Conservation (phyloP, 2,888 invertebrate genomes). For the Gibbula magus region DNA sequence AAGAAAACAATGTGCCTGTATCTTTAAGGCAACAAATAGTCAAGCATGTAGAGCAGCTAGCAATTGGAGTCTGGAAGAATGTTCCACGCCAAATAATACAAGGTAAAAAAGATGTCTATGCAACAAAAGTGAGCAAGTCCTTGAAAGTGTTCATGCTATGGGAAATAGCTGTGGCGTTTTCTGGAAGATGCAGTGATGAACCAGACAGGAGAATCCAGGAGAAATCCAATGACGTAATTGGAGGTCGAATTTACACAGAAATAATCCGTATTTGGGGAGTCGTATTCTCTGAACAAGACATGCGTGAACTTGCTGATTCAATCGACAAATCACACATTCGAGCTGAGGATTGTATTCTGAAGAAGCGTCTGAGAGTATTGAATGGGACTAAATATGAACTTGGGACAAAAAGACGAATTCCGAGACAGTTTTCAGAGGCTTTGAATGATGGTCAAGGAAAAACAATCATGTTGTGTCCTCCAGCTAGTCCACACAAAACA, state of each 20-base stretch:
- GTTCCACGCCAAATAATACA: neutral
- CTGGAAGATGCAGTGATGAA: constrained; percentile 58
- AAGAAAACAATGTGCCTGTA: constrained; percentile 47
- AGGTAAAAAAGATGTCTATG: neutral
- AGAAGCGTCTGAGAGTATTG: neutral
- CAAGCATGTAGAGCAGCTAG: constrained; percentile 51
- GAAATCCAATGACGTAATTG: constrained; percentile 42
- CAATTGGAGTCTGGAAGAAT: constrained; percentile 54
- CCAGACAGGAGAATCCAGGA: constrained; percentile 50
- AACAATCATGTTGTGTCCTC: constrained; percentile 53
- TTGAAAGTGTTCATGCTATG: constrained; percentile 56
- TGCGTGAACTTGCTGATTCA: constrained; percentile 27
- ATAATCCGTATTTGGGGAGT: constrained; percentile 56
- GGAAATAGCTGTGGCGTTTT: constrained; percentile 67
- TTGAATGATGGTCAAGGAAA: constrained; percentile 11
- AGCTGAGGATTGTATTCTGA: neutral
- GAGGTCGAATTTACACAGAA: constrained; percentile 64
- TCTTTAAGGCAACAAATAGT: constrained; percentile 51
- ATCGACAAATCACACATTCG: neutral
- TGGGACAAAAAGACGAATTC: neutral
- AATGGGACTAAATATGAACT: neutral
- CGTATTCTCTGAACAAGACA: constrained; percentile 34
- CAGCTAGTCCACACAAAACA: constrained; percentile 61
- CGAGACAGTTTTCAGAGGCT: neutral
- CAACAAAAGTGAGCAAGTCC: neutral